Evolutionary conservation across 2,888 invertebrate species (phyloP).

Genomic region (Erebia ligea): DNA sequence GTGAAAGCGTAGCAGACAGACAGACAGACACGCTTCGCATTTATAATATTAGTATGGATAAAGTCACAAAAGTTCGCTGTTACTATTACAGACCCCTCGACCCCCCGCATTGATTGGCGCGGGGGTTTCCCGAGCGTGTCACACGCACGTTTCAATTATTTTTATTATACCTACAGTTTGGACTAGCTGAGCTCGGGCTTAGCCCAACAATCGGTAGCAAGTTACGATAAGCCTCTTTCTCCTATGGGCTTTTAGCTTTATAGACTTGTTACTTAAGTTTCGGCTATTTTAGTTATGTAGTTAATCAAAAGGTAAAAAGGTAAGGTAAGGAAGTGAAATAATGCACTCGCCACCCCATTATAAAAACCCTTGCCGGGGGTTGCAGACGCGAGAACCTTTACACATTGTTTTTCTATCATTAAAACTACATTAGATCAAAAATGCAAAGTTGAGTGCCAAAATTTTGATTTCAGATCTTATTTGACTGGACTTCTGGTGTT

Average conservation of each 20-base stretch:
- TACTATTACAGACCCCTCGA: background rate
- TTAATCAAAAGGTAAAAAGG: background rate
- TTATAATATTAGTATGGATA: too few relatives aligned
- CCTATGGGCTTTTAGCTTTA: conserved; percentile 3
- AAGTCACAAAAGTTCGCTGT: background rate
- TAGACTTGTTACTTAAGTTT: conserved; percentile 1
- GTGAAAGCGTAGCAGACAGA: too few relatives aligned
- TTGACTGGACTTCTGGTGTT: too few relatives aligned
- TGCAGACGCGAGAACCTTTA: too few relatives aligned
- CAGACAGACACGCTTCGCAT: too few relatives aligned
- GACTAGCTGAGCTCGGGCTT: conserved; percentile 34
- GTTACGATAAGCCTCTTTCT: background rate
- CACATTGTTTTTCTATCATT: too few relatives aligned
- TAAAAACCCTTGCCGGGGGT: too few relatives aligned
- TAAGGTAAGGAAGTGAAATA: too few relatives aligned
- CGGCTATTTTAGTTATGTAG: background rate
- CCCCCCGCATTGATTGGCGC: conserved; percentile 54
- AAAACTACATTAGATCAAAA: too few relatives aligned
- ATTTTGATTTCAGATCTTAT: too few relatives aligned
- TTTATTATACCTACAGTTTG: conserved; percentile 24
- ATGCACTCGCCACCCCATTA: too few relatives aligned
- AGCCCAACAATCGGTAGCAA: conserved; percentile 9
- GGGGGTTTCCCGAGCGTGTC: conserved; percentile 55
- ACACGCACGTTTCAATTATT: conserved; percentile 57
- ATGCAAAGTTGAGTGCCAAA: too few relatives aligned